Percentiles rank a stretch among this genome's conserved stretches.
Evolutionary conservation across 1,140 invertebrate genomes (phyloP).

Genomic region (Reticulitermes speratus): DNA sequence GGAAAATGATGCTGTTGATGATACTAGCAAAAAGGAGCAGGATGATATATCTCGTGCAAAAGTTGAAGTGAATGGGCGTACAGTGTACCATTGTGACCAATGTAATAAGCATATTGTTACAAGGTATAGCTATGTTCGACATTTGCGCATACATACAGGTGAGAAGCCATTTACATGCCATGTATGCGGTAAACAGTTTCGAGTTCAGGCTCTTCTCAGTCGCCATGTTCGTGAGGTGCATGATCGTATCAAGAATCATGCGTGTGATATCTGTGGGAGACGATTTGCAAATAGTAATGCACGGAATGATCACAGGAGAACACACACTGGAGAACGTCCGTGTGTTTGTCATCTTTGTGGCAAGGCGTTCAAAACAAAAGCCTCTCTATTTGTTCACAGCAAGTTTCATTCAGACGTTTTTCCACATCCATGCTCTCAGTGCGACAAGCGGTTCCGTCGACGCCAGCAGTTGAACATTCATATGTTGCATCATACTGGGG

Average conservation of each 20-base stretch:
- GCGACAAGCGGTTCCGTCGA: conserved; percentile 60
- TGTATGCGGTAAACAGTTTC: conserved; percentile 71
- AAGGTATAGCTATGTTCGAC: conserved; percentile 59
- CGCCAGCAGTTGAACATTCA: conserved; percentile 58
- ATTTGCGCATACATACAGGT: conserved; percentile 66
- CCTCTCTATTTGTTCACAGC: conserved; percentile 53
- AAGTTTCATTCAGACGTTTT: conserved; percentile 54
- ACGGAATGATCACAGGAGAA: conserved; percentile 55
- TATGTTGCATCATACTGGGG: conserved; percentile 62
- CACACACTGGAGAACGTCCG: conserved; percentile 62
- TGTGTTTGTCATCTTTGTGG: conserved; percentile 61
- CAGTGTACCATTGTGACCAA: conserved; percentile 56
- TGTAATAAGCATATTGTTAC: conserved; percentile 61
- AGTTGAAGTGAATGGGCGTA: conserved; percentile 48
- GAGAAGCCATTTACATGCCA: conserved; percentile 72
- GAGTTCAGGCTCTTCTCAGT: conserved; percentile 59
- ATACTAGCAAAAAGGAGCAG: conserved; percentile 43
- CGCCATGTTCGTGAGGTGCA: conserved; percentile 65
- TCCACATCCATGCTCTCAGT: conserved; percentile 60
- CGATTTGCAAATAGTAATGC: conserved; percentile 54
- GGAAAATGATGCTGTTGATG: conserved; percentile 38
- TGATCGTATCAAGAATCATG: conserved; percentile 57
- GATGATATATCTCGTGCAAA: conserved; percentile 48
- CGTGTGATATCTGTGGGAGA: conserved; percentile 55
- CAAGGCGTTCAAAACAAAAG: conserved; percentile 57